A percentile compares a stretch with the other conserved stretches of the same genome.
Conservation (phyloP, 30 jellyfish, hydroid and myxozoan genomes). For the Nemopilema nomurai region DNA sequence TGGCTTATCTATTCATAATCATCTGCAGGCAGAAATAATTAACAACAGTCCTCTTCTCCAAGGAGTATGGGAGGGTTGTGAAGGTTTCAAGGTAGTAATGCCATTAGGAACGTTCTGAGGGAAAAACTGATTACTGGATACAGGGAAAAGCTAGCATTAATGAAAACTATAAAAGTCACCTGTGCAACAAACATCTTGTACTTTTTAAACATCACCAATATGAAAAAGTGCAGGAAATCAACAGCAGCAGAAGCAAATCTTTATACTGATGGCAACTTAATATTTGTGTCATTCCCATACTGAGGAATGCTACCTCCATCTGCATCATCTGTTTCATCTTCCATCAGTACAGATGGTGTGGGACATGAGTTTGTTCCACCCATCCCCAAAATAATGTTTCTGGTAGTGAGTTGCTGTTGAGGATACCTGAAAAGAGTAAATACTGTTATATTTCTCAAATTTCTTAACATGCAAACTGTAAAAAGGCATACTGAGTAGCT, state of each 20-base stretch:
- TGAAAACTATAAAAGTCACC: too few relatives aligned
- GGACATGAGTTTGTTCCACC: not conserved
- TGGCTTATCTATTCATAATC: too few relatives aligned
- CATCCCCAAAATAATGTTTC: not conserved
- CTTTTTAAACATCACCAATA: not conserved
- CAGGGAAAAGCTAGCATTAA: too few relatives aligned
- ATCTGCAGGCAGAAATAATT: too few relatives aligned
- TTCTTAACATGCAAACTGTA: too few relatives aligned
- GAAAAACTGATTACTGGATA: too few relatives aligned
- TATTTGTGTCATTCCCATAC: not conserved
- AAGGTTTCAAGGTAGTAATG: too few relatives aligned
- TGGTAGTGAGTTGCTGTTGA: conserved; percentile 7
- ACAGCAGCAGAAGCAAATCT: not conserved
- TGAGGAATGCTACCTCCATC: not conserved
- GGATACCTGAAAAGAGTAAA: conserved; percentile 12
- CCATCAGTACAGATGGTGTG: conserved; percentile 4
- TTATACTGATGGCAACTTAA: conserved; percentile 26
- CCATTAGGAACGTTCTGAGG: too few relatives aligned
- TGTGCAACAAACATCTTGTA: too few relatives aligned
- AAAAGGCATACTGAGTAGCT: not conserved
- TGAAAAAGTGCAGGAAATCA: not conserved
- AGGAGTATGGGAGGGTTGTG: too few relatives aligned
- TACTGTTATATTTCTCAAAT: not conserved
- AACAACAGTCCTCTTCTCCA: too few relatives aligned
- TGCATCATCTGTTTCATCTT: conserved; percentile 26